phyloP scores from a whole-genome alignment of 2,888 invertebrate genomes.

The Pammene aurita region DNA sequence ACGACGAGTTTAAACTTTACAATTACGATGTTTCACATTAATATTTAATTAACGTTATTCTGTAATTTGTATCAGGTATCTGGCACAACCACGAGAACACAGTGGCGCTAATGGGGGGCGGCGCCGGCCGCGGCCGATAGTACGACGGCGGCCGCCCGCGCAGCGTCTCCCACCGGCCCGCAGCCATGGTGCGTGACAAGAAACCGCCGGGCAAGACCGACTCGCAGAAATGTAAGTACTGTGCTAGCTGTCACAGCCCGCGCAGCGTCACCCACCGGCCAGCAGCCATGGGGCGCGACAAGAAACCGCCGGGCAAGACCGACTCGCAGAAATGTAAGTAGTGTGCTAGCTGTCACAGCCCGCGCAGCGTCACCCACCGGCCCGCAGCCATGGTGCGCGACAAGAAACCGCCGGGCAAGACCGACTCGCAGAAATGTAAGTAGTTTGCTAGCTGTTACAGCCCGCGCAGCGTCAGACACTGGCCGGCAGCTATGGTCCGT shows the following conservation, averaged over 20 bases:
- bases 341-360: conserved; percentile 44
- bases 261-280: conserved; percentile 52
- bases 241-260: neutral
- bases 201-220: conserved; percentile 78
- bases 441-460: neutral
- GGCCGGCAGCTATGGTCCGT: conserved; percentile 74
- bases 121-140: conserved; percentile 75
- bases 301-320: conserved; percentile 77
- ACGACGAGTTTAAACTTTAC: neutral
- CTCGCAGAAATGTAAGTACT: conserved; percentile 74
- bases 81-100: conserved; percentile 79
- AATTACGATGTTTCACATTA: neutral
- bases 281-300: conserved; percentile 78
- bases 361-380: conserved; percentile 58
- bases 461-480: conserved; percentile 46
- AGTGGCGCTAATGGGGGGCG: conserved; percentile 68
- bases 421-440: conserved; percentile 79
- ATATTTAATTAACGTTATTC: neutral
- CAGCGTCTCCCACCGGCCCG: conserved; percentile 56
- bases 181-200: conserved; percentile 80
- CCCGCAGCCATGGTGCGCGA: conserved; percentile 77
- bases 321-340: conserved; percentile 78
- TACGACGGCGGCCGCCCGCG: conserved; percentile 71
- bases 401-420: conserved; percentile 77
- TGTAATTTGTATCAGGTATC: conserved; percentile 64